Evolutionary conservation across 1,140 invertebrate genomes (phyloP), one percentile per base, ranked within the genome.

Genomic region (Sesamia nonagrioides): DNA sequence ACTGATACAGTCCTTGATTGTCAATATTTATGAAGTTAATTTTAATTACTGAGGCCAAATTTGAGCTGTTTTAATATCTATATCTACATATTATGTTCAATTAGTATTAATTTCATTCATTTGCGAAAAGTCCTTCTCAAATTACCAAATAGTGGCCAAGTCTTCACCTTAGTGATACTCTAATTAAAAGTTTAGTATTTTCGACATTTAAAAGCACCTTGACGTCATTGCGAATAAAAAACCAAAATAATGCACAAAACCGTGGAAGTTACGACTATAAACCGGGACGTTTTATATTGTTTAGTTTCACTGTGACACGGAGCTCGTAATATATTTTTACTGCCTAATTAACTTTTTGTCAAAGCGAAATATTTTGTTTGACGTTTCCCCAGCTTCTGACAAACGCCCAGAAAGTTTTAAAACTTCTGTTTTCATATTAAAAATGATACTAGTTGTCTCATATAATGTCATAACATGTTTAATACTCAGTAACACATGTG

Each of bases 321-420:
- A 71, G 87, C 77, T 88, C 90, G 89, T 92, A 89, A 69, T 84
- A 77, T 73, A 63, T 84, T 94, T 93, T 93, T 94, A 94, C 86
- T 86, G 84, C 88, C 85, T 85, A 80, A 88, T 94, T 88, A 92
- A 94, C 86, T 91, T 94, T 92, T 94, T 92, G 91, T 94, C 89
- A 92, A 92, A 92, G 91, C 86, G 83, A 83, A 87, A 77, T 37
- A 63, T 79, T 86, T 82, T 87, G 73, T 89, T 88, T 89, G 78
- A 88, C 78, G 86, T 79, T 52, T 27, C 18, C 58, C 76, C 17
- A 33, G 69, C 74, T 69, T 33, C 75, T 83, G 80, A 77, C 77
- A 81, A 75, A 76, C 79, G 63, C 78, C 76, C 76, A 83, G 81
- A 52, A 78, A 50, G 33, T 45, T 54, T 63, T 48, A 33, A 66